Base-by-base conservation (phyloP, 2,797 vertebrate genomes). In the Alectoris magna region DNA sequence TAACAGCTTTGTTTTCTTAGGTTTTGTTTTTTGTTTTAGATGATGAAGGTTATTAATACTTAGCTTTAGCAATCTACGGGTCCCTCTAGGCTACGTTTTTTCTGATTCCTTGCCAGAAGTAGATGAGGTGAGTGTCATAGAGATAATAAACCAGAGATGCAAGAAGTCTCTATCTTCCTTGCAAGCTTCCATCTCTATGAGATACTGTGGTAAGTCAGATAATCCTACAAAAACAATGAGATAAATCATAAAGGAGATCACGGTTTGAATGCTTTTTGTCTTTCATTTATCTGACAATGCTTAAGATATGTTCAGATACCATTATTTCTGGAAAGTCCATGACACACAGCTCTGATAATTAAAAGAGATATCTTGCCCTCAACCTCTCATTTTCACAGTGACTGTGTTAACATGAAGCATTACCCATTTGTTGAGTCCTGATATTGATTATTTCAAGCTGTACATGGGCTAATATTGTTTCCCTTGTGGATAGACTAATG, bases 401-500 rank as follows among this genome's bases (percentile, higher is more conserved):
- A 86, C 60, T 58, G 49, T 91, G 83, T 92, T 96, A 96, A 94
- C 88, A 88, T 79, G 84, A 97, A 96, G 48, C 38, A 88, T 93
- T 92, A 91, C 81, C 58, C 72, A 83, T 62, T 86, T 93, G 80
- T 88, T 89, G 90, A 83, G 77, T 82, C 90, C 75, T 84, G 59
- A 44, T 96, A 98, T 97, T 97, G 97, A 97, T 96, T 95, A 87
- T 90, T 91, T 95, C 22, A 48, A 78, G 83, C 91, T 86, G 70
- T 89, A 95, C 81, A 77, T 36, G 72, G 75, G 36, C 80, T 96
- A 90, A 94, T 96, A 94, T 17, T 79, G 67, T 93, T 97, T 96
- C 89, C 68, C 87, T 67, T 88, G 73, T 68, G 70, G 62, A 84
- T 59, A 96, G 76, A 94, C 18, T 69, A 79, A 87, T 76, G 63